Evolutionary conservation across 2,113 vertebrate genomes (phyloP).

Genomic region (Neodontobutis hainanensis): DNA sequence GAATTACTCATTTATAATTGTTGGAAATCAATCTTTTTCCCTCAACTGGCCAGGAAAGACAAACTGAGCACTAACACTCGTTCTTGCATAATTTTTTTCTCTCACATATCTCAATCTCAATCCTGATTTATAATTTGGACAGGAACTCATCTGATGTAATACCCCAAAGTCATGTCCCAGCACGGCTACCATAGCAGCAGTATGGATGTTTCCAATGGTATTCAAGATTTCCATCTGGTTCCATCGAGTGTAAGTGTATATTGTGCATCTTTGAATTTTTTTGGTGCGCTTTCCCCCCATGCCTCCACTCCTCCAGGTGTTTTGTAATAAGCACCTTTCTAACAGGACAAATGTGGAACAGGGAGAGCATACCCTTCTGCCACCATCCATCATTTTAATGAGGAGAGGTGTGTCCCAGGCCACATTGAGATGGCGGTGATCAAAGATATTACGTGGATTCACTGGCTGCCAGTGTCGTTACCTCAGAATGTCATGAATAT

Average conservation of each 20-base stretch:
- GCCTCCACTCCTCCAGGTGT: conserved; percentile 70
- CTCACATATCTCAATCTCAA: background rate
- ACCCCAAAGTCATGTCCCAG: too few species aligned
- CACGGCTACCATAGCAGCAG: too few species aligned
- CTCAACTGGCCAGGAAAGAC: too few species aligned
- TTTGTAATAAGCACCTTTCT: conserved; percentile 78
- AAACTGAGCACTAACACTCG: too few species aligned
- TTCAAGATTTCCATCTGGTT: too few species aligned
- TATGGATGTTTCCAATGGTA: too few species aligned
- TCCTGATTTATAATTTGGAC: too few species aligned
- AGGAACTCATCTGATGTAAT: too few species aligned
- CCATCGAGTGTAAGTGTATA: too few species aligned
- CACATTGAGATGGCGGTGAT: conserved; percentile 86
- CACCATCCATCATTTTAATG: conserved; percentile 91
- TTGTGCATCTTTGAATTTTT: conserved; percentile 10
- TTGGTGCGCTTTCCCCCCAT: conserved; percentile 30
- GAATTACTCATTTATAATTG: background rate
- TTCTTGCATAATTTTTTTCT: too few species aligned
- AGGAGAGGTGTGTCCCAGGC: conserved; percentile 79
- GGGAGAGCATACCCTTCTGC: conserved; percentile 59
- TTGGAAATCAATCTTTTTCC: background rate
- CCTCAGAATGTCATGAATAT: conserved; percentile 62
- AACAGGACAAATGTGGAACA: conserved; percentile 78
- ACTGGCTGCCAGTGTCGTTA: conserved; percentile 70
- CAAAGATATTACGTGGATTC: conserved; percentile 80